phyloP scores from a whole-genome alignment of 2,888 invertebrate species.

The Agonopterix arenella region DNA sequence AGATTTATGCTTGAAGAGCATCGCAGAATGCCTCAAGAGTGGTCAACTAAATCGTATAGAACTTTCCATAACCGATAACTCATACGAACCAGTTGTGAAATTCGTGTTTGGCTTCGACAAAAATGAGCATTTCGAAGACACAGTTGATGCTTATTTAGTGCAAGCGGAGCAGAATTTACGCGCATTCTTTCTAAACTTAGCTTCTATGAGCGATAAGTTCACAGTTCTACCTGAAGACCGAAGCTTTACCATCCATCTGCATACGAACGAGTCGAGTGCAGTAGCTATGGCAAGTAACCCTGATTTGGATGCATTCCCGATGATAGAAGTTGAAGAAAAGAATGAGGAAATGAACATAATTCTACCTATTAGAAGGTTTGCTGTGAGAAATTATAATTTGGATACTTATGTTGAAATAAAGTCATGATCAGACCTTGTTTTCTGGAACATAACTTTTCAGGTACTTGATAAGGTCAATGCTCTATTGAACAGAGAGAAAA shows the following conservation, averaged over 20 bases:
- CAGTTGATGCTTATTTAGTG: slow-evolving; percentile 77
- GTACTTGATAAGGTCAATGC: no score
- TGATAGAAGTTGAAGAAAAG: slow-evolving; percentile 44
- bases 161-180: slow-evolving; percentile 79
- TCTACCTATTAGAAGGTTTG: slow-evolving; percentile 49
- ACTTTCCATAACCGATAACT: slow-evolving; percentile 58
- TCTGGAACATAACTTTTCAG: no score
- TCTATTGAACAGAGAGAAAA: no score
- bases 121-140: slow-evolving; percentile 36
- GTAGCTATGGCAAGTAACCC: slow-evolving; percentile 72
- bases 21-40: slow-evolving; percentile 64
- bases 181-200: slow-evolving; percentile 77
- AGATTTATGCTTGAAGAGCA: slow-evolving; percentile 67
- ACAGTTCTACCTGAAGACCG: slow-evolving; percentile 68
- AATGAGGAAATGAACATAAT: slow-evolving; percentile 34
- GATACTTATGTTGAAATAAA: slow-evolving; percentile 47
- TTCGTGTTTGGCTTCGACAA: slow-evolving; percentile 56
- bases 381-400: slow-evolving; percentile 42
- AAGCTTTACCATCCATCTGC: slow-evolving; percentile 78
- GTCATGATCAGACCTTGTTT: neutral
- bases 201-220: slow-evolving; percentile 63
- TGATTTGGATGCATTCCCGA: slow-evolving; percentile 60
- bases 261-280: slow-evolving; percentile 77
- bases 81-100: slow-evolving; percentile 35
- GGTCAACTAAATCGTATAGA: slow-evolving; percentile 69